These are phyloP conservation scores for Meganola albula DNA, from an alignment of 2,888 invertebrate genomes.

Conservation along the genomic window DNA sequence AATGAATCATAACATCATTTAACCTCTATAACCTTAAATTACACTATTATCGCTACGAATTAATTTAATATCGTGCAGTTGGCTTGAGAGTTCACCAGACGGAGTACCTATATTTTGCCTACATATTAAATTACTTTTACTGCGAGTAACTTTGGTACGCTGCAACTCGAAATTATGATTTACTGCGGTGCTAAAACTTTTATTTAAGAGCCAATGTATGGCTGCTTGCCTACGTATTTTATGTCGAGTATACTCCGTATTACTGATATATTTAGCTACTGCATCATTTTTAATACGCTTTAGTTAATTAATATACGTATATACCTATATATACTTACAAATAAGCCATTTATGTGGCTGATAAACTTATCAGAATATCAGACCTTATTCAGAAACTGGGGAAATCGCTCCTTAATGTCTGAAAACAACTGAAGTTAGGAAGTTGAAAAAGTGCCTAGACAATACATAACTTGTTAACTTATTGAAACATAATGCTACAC, in stretches of 20 bases:
- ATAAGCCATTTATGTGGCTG: too few species aligned
- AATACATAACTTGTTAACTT: too few species aligned
- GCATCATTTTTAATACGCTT: neutral
- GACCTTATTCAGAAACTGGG: too few species aligned
- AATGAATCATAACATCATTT: too few species aligned
- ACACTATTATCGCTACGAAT: neutral
- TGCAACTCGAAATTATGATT: constrained; percentile 37
- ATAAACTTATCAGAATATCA: too few species aligned
- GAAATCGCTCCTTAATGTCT: too few species aligned
- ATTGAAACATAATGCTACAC: constrained; percentile 17
- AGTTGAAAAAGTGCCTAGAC: too few species aligned
- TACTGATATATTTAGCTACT: constrained; percentile 11
- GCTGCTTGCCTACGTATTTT: constrained; percentile 13
- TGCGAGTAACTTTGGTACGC: constrained; percentile 27
- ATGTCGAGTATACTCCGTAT: too few species aligned
- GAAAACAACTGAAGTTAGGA: too few species aligned
- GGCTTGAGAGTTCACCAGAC: constrained; percentile 7
- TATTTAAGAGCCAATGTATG: constrained; percentile 28
- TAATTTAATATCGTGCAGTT: neutral
- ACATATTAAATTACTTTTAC: constrained; percentile 40
- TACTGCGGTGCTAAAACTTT: constrained; percentile 31
- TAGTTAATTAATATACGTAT: neutral
- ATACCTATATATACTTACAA: too few species aligned
- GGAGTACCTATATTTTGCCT: constrained; percentile 27
- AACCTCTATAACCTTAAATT: too few species aligned